Base-by-base conservation (phyloP, 2,797 vertebrate species). In the Meriones psammophilus region DNA sequence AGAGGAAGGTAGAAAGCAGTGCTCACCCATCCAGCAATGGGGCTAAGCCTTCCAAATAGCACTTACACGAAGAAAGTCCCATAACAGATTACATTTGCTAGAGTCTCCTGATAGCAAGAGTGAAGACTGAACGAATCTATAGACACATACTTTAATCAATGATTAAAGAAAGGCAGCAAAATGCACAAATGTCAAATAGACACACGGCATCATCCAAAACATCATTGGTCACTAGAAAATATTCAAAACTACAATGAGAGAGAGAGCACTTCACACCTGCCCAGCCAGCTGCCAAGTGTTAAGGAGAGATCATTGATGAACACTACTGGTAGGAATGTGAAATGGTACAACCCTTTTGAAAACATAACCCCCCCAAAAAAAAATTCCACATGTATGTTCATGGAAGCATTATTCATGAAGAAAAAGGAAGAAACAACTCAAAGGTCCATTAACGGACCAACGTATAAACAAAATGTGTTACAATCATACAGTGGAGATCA, bases 21-120 rank as follows among this genome's bases (percentile, higher is more conserved):
- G 60, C 8, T 46, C 15, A 15, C 26, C 46, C 1, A 7, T 0
- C 24, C 30, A 56, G 3, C 4, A 50, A 33, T 9, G 5, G 18
- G 20, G 13, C 33, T 20, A 42, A 64, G 54, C 24, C 54, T 60
- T 28, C 39, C 66, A 68, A 89, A 56, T 2, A 28, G 36, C 18
- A 58, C 26, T 42, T 26, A 33, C 85, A 50, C 3, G 26, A 66
- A 54, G 68, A 56, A 77, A 79, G 28, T 46, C 50, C 64, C 39
- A 74, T 18, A 26, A 68, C 18, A 62, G 56, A 28, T 3, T 39
- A 39, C 36, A 39, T 76, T 18, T 80, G 10, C 17, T 64, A 9
- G n/a, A 74, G 13, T 88, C 9, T 84, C 24, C 42, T 58, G 17
- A 66, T 28, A 33, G 13, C 18, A 76, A 94, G 20, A 54, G 17